Evolutionary conservation across 1,140 invertebrate species (phyloP), one percentile per base, ranked within the genome.

Genomic region (Papilio aristodemus): DNA sequence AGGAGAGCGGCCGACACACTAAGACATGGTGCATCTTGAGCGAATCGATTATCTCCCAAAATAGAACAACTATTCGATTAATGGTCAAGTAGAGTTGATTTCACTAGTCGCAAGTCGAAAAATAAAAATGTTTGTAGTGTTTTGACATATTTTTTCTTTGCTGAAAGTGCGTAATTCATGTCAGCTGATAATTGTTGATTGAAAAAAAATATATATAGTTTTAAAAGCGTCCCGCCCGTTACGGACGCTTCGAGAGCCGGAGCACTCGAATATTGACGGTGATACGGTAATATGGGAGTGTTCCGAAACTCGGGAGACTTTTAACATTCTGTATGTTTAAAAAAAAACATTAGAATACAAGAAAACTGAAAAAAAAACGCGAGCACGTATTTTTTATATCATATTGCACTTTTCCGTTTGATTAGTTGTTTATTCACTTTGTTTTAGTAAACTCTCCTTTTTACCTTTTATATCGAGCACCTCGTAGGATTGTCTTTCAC

Each of bases 101-200:
- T 91, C 85, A 90, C 87, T 92, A 92, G 91, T 92, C 86, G 91
- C 90, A 90, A 90, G 88, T 87, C 86, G 85, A 87, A 88, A 87
- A n/a, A n/a, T n/a, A n/a, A 76, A 87, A 92, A 89, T 86, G 85
- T 87, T 89, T 78, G 87, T 92, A 92, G 91, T 91, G 91, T 92
- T 92, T 92, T 92, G 91, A 92, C 91, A 91, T 91, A 89, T 91
- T 92, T 92, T 54, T 92, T 92, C 90, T 92, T 92, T 92, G 90
- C 91, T 92, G 91, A 91, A 91, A 92, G 91, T 92, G 90, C 90
- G 91, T 92, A 90, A 91, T 91, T 92, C 91, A 91, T 92, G 90
- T 91, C 91, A 92, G 91, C 91, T 91, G 89, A 79, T 87, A 85
- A 76, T 81, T 79, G 81, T 81, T 84, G 72, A 83, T 83, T 79